Evolutionary conservation across 2,888 invertebrate genomes (phyloP).

Genomic region (Halocaridina rubra): DNA sequence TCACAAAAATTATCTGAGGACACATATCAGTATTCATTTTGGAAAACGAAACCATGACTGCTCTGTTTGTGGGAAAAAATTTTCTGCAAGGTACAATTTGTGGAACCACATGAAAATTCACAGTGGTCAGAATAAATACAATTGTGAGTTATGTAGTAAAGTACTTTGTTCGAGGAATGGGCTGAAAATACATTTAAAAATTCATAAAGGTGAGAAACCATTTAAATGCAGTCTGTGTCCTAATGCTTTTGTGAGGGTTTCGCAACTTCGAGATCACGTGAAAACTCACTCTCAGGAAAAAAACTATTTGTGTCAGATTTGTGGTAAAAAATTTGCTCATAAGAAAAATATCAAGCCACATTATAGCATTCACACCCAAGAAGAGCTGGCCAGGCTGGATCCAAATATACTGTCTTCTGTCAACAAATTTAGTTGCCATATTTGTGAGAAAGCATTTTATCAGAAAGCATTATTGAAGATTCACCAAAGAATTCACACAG

Average conservation of each 20-base stretch:
- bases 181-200: slow-evolving; percentile 58
- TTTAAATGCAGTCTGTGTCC: slow-evolving; percentile 62
- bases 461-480: slow-evolving; percentile 63
- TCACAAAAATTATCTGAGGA: slow-evolving; percentile 61
- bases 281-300: slow-evolving; percentile 58
- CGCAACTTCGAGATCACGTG: slow-evolving; percentile 60
- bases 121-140: slow-evolving; percentile 93
- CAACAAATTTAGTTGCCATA: slow-evolving; percentile 57
- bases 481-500: slow-evolving; percentile 63
- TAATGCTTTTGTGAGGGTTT: slow-evolving; percentile 62
- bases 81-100: slow-evolving; percentile 71
- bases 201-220: slow-evolving; percentile 63
- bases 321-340: slow-evolving; percentile 57
- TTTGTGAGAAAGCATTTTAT: slow-evolving; percentile 62
- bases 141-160: slow-evolving; percentile 85
- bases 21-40: slow-evolving; percentile 61
- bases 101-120: slow-evolving; percentile 97
- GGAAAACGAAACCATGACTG: slow-evolving; percentile 61
- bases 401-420: slow-evolving; percentile 53
- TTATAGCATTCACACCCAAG: not conserved
- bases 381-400: not conserved
- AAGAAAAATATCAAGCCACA: slow-evolving; percentile 54
- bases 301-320: slow-evolving; percentile 56
- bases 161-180: slow-evolving; percentile 59
- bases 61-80: slow-evolving; percentile 54